Base-by-base conservation (phyloP, 1,140 invertebrate genomes). In the Drosophila sturtevanti region DNA sequence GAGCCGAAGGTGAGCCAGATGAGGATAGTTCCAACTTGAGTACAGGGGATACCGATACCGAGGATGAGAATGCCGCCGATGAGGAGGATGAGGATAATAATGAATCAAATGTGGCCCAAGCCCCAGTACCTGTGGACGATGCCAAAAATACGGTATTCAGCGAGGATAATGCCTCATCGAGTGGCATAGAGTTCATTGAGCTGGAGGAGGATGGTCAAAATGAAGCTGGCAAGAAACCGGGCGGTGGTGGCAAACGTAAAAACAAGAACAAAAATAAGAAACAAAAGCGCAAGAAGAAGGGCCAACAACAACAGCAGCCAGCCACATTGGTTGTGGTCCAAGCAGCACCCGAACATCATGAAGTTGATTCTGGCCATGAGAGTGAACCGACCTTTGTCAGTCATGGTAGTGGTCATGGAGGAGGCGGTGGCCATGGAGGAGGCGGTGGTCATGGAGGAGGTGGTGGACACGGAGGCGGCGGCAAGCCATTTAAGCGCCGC, bases 321-420 rank as follows among this genome's bases (percentile, higher is more conserved):
- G 77, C 87, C 22, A 90, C 87, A 3, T 41, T 91, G 56, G 78
- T 91, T 34, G 74, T 91, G 22, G 81, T 91, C 41, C 90, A 91
- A 60, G 71, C 67, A 10, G 81, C 81, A 0, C 81, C 86, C 3
- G 81, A 90, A 21, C 81, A 90, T 18, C 86, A 89, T 14, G 86
- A 81, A 4, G 65, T 79, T 14, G 81, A 79, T 12, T 58, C 38
- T 9, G 72, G 71, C 2, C 68, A 86, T 22, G 79, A 71, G 11
- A 63, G 63, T 22, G 54, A 12, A 0, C 14, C 72, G 10, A 12
- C 35, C 4, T 35, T 59, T 11, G 72, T 58, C 4, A 69, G 65
- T 18, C 69, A 66, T 16, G 62, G 44, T 1, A 12, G 31, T 14
- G 51, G 77, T n/a, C 52, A 69, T 58, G 65, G 66, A 18, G 59